Evolutionary conservation across 2,888 invertebrate genomes (phyloP), one percentile per base, ranked within the genome.

Genomic region (Lagria hirta): DNA sequence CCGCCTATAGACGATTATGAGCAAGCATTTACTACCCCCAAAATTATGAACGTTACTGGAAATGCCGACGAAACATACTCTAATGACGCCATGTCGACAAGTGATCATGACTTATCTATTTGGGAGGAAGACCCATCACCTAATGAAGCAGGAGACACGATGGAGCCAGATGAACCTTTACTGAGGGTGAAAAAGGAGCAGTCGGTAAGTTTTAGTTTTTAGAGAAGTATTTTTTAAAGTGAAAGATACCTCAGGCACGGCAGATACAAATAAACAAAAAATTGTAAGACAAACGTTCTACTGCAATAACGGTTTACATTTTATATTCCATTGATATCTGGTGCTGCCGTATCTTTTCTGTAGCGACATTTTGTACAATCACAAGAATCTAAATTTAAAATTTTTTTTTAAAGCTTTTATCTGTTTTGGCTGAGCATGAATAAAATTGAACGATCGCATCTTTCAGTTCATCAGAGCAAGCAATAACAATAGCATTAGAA

Each of bases 1-100:
- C 84, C 84, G 3, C 83, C 83, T 30, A 74, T 83, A 60, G 83
- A 83, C 62, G 81, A 78, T 53, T 76, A 76, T 46, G 77, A 77
- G 43, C 73, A 73, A 43, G 70, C 73, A 40, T 75, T 75, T 43
- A 75, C 76, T 43, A 72, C 73, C 22, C 77, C 77, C 7, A 76
- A 76, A 64, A 74, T 77, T 52, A 70, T 73, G 48, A 73, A 73
- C 54, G 70, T 76, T 41, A 71, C 74, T 17, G 63, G 68, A 26
- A 62, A 57, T 33, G 61, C 63, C 1, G 69, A 69, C 3, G 70
- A 70, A 29, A 61, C 62, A 7, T 70, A 69, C 49, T 71, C 71
- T 8, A 71, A 71, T 46, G 71, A 72, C 52, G 72, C 70, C 6
- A 60, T 70, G 62, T 71, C 71, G 3, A 70, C 59, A 50, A 72